Evolutionary conservation across 2,797 vertebrate species (phyloP), one percentile per base, ranked within the genome.

Genomic region (Argya squamiceps): DNA sequence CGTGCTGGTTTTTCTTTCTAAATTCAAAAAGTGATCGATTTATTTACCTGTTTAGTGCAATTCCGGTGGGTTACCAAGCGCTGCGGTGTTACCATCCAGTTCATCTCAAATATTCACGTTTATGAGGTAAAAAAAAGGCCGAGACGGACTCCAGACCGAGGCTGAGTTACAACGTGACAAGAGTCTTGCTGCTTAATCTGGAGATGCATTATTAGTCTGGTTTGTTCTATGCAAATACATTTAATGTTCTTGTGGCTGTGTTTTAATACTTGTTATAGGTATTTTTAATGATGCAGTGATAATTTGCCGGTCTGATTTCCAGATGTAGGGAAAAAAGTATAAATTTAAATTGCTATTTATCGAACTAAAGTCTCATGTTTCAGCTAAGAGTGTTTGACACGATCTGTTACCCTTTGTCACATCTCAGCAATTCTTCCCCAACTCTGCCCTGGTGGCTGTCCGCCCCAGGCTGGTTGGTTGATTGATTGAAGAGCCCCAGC

Each of bases 21-120:
- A 19, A 16, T 22, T 26, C 0, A 2, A 15, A 8, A 32, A 20
- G 3, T 5, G 2, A 7, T 15, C 29, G 7, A 0, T 46, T 78
- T 64, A 2, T 43, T 64, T 47, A 6, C 9, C 37, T 39, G 5
- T 34, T 60, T 16, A 24, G 24, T 2, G 15, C 27, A 17, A 18
- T 49, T 41, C 11, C 10, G 11, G 26, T 7, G 13, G 43, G 16
- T 74, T 69, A 12, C 12, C 36, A 1, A 22, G 17, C 29, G 36
- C 20, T 71, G 12, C 20, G 23, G 36, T 56, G 62, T 46, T 34
- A 2, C 23, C 3, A 3, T 15, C 14, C 24, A 3, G 13, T 44
- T 78, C 11, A 0, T 17, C 5, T 21, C 14, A 39, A 84, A 17
- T 44, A 16, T 4, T 27, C 9, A 0, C 10, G 4, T 60, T 83